These are phyloP conservation scores for Corvus hawaiiensis DNA, from an alignment of 2,113 vertebrate species.

Conservation along the genomic window DNA sequence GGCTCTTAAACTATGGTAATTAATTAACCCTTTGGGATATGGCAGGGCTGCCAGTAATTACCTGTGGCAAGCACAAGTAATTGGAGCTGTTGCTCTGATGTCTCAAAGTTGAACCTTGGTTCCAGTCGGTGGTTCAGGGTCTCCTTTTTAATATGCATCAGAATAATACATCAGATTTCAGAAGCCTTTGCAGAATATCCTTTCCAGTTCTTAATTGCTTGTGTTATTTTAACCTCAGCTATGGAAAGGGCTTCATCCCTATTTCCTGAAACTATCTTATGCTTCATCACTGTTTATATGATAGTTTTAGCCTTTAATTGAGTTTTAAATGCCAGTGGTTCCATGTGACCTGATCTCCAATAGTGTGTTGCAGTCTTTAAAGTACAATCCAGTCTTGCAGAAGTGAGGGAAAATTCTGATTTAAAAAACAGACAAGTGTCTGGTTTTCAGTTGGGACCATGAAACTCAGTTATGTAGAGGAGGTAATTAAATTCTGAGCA, in stretches of 20 bases:
- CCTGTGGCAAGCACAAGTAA: not conserved
- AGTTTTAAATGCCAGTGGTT: not conserved
- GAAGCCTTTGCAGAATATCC: not conserved
- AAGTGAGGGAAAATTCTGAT: not conserved
- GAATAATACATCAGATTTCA: not conserved
- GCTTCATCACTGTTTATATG: not conserved
- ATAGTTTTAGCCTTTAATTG: not conserved
- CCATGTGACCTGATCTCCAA: not conserved
- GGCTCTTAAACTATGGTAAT: not conserved
- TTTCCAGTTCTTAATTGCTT: not conserved
- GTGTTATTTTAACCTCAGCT: not conserved
- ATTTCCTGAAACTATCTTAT: not conserved
- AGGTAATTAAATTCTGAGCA: not conserved
- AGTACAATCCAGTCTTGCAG: not conserved
- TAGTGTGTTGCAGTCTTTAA: not conserved
- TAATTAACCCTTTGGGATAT: not conserved
- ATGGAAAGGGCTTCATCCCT: not conserved
- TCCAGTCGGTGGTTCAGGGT: not conserved
- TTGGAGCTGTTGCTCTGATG: not conserved
- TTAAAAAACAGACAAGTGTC: not conserved
- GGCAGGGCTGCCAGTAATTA: not conserved
- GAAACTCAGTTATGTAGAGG: not conserved
- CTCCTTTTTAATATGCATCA: not conserved
- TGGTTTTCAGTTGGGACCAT: not conserved
- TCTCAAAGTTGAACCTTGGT: not conserved